Conservation (phyloP, 2,888 invertebrate species). For the Mayetiola destructor region DNA sequence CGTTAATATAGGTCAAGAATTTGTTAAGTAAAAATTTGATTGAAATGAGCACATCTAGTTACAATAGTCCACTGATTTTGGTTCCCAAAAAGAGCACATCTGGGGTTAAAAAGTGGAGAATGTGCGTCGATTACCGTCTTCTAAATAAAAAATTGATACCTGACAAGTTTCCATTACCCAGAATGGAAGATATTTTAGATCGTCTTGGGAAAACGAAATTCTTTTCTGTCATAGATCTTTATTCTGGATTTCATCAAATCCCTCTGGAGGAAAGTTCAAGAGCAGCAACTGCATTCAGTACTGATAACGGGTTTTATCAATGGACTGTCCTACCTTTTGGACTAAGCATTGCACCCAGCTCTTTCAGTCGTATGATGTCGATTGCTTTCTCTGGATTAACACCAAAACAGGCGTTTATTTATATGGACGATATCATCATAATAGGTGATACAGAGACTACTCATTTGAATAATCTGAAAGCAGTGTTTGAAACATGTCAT, state of each 20-base stretch:
- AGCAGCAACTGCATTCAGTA: neutral
- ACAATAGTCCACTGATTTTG: conserved; percentile 20
- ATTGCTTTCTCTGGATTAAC: conserved; percentile 21
- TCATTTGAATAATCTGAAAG: conserved; percentile 18
- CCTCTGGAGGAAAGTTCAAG: neutral
- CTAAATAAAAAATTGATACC: conserved; percentile 8
- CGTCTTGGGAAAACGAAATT: conserved; percentile 13
- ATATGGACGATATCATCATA: conserved; percentile 21
- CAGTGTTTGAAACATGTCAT: conserved; percentile 16
- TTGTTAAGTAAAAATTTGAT: conserved; percentile 17
- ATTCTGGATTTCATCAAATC: neutral
- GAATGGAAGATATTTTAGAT: conserved; percentile 17
- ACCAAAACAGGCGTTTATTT: conserved; percentile 20
- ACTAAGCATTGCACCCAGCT: conserved; percentile 19
- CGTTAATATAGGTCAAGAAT: too few species aligned
- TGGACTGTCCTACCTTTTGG: conserved; percentile 22
- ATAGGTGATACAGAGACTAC: conserved; percentile 18
- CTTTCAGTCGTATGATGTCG: conserved; percentile 23
- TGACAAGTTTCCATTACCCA: conserved; percentile 16
- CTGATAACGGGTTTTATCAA: conserved; percentile 19
- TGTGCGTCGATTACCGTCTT: conserved; percentile 3
- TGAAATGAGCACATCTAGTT: conserved; percentile 19
- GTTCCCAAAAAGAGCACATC: conserved; percentile 20
- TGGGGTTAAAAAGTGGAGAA: conserved; percentile 15
- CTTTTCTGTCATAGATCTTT: conserved; percentile 6